Conservation (phyloP, 2,888 invertebrate species). For the Sclerodermus sp. region DNA sequence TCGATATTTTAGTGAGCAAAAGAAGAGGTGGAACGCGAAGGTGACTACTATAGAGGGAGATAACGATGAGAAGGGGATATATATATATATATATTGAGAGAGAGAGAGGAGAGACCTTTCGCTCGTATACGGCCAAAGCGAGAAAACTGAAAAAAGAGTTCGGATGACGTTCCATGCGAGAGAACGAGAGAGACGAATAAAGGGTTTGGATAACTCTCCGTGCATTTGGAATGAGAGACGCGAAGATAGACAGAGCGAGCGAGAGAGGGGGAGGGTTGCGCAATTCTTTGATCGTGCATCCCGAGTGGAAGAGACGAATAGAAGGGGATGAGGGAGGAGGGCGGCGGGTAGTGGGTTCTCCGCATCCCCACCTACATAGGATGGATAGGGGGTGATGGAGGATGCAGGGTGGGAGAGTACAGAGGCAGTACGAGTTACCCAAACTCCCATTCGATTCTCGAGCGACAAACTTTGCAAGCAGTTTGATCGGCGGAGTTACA, state of each 20-base stretch:
- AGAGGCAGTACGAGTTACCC: constrained; percentile 33
- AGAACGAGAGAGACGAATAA: background rate
- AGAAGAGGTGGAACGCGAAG: constrained; percentile 1
- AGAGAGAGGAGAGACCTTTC: constrained; percentile 1
- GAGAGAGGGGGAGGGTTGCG: too few species aligned
- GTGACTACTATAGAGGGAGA: background rate
- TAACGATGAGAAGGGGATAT: too few species aligned
- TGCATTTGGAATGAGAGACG: constrained; percentile 3
- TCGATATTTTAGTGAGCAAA: constrained; percentile 19
- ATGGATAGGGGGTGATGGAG: constrained; percentile 3
- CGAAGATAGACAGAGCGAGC: background rate
- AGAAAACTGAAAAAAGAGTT: too few species aligned
- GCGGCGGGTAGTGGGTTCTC: too few species aligned
- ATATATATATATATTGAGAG: constrained; percentile 10
- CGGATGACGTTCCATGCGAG: too few species aligned
- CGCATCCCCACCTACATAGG: constrained; percentile 7
- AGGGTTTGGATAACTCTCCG: constrained; percentile 10
- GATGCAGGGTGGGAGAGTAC: background rate
- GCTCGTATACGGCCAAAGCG: too few species aligned
- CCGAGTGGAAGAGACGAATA: too few species aligned
- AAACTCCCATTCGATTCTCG: constrained; percentile 45
- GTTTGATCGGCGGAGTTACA: constrained; percentile 44
- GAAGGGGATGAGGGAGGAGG: too few species aligned
- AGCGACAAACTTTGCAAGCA: constrained; percentile 45
- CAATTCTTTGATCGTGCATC: too few species aligned